Evolutionary conservation across 1,140 invertebrate species (phyloP), one percentile per base, ranked within the genome.

Genomic region (Drosophila triauraria): DNA sequence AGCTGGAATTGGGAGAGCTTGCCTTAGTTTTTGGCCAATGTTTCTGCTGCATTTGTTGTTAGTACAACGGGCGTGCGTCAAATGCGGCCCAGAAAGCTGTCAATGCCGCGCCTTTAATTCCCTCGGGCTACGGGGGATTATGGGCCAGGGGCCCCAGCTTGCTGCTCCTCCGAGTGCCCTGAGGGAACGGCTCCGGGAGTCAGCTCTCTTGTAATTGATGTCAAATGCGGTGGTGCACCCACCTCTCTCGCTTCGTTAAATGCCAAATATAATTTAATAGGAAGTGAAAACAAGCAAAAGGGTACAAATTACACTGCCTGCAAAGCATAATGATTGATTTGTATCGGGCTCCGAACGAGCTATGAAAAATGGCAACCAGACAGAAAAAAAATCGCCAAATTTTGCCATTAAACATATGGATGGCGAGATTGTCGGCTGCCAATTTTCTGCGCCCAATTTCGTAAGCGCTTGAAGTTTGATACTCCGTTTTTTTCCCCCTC

Each of bases 231-330:
- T 62, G 82, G 56, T 74, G 85, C 84, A 68, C 85, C 84, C 85
- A 90, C 85, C 71, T 65, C 57, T 53, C 23, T 59, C 62, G 68
- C 48, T 67, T 79, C 85, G 82, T 79, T 91, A 90, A 90, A 90
- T 90, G 85, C 85, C 85, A 90, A 90, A 90, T 91, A 90, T 90
- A 91, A 90, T 90, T 90, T 90, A 90, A 85, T 82, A 90, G 85
- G 85, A 90, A 90, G 85, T 90, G 81, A 88, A 87, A 87, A 87
- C 84, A 87, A 87, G 84, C 80, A 87, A 90, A 56, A 74, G 84
- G 84, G 85, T 84, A 86, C 79, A 75, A 87, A 86, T 86, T 86
- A 86, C 78, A 72, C 48, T 75, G 83, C 61, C 72, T 48, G 46
- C 75, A 53, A 72, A 77, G 32, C 67, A 81, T 90, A 90, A 90